Conservation (phyloP, 2,888 invertebrate genomes). For the Scaptodrosophila latifasciaeformis region DNA sequence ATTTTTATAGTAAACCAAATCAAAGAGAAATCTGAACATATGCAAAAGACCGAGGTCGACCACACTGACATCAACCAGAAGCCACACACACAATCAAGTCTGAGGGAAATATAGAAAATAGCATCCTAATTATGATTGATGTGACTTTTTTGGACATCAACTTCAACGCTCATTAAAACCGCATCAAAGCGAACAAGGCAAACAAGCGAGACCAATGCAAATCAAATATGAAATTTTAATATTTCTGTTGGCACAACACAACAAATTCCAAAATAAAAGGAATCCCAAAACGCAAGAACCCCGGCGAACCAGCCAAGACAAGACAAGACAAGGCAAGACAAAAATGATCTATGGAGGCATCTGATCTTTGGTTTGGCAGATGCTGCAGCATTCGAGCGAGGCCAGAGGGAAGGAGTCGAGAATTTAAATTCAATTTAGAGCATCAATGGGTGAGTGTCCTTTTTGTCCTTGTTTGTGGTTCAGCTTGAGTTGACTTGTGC, state of each 20-base stretch:
- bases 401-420: too few relatives aligned
- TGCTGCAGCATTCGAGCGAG: conserved; percentile 68
- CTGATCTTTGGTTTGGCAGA: conserved; percentile 70
- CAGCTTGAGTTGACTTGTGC: conserved; percentile 60
- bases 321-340: conserved; percentile 16
- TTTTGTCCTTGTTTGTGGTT: conserved; percentile 13
- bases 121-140: conserved; percentile 66
- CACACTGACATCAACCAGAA: too few relatives aligned
- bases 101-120: too few relatives aligned
- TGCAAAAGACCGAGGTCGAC: too few relatives aligned
- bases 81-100: too few relatives aligned
- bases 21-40: too few relatives aligned
- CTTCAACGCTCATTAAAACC: conserved; percentile 61
- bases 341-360: conserved; percentile 58
- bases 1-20: too few relatives aligned
- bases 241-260: conserved; percentile 70
- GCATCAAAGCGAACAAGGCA: conserved; percentile 56
- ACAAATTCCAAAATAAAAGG: conserved; percentile 63
- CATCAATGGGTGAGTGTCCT: conserved; percentile 20
- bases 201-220: conserved; percentile 42
- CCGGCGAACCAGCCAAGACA: neutral
- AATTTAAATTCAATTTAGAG: conserved; percentile 71
- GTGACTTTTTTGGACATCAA: conserved; percentile 31
- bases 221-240: conserved; percentile 71
- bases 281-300: neutral